Evolutionary conservation across 1,140 invertebrate genomes (phyloP).

Genomic region (Papilio polyxenes): DNA sequence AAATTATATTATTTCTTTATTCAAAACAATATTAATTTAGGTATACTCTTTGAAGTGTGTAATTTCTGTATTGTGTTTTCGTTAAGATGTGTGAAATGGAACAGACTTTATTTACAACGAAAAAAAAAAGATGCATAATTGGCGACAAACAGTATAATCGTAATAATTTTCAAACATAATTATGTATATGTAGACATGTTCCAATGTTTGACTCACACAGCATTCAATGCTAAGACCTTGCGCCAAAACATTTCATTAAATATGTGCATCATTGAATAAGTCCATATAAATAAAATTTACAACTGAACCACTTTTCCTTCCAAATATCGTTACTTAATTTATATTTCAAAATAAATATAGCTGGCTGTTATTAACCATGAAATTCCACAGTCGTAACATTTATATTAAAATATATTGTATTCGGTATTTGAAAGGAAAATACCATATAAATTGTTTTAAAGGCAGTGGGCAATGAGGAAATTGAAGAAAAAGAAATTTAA

Average conservation of each 20-base stretch:
- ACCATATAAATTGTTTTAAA: no score
- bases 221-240: constrained; percentile 30
- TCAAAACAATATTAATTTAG: no score
- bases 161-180: neutral
- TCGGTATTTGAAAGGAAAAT: no score
- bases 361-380: neutral
- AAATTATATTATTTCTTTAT: no score
- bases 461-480: no score
- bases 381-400: no score
- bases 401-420: no score
- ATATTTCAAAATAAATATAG: neutral
- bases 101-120: neutral
- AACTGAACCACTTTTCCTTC: constrained; percentile 18
- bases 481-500: no score
- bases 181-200: neutral
- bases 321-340: neutral
- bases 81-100: neutral
- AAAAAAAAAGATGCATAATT: neutral
- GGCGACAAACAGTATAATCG: neutral
- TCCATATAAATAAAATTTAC: constrained; percentile 13
- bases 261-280: constrained; percentile 33
- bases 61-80: no score
- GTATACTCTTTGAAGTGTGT: no score
- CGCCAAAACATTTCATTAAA: constrained; percentile 26
- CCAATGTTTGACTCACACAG: neutral